A percentile compares a stretch with the other conserved stretches of the same genome.
phyloP scores from a whole-genome alignment of 2,797 vertebrate species.

The Bradypodion pumilum region DNA sequence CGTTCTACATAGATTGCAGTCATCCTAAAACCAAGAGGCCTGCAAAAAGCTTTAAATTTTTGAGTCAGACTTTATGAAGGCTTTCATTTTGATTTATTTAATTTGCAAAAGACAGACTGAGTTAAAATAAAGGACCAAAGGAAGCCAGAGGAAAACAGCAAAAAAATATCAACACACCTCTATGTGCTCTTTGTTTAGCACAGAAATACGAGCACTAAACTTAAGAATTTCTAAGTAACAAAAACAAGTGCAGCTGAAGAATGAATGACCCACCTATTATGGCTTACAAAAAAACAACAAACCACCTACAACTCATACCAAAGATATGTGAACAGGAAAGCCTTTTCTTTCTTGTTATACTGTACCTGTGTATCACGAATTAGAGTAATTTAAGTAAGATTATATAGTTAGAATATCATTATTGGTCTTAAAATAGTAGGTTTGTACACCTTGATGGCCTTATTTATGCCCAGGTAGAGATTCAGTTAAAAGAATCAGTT shows the following conservation, averaged over 20 bases:
- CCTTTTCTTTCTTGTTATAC: background rate
- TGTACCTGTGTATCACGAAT: background rate
- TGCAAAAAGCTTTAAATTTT: conserved; percentile 11
- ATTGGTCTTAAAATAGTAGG: background rate
- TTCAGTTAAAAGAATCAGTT: background rate
- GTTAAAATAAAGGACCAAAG: background rate
- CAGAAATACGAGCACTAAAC: background rate
- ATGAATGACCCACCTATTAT: background rate
- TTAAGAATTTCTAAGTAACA: background rate
- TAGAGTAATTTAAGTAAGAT: background rate
- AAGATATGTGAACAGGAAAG: background rate
- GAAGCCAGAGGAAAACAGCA: background rate
- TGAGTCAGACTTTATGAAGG: background rate
- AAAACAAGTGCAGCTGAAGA: background rate
- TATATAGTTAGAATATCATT: background rate
- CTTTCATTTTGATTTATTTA: background rate
- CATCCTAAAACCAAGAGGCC: background rate
- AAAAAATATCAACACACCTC: background rate
- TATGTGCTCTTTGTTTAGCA: no score
- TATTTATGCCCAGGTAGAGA: background rate
- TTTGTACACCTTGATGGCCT: background rate
- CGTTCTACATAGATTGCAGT: no score
- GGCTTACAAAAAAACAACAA: background rate
- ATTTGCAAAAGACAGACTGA: background rate
- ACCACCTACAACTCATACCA: background rate